Evolutionary conservation across 2,113 vertebrate genomes (phyloP).

Genomic region (Anas platyrhynchos): DNA sequence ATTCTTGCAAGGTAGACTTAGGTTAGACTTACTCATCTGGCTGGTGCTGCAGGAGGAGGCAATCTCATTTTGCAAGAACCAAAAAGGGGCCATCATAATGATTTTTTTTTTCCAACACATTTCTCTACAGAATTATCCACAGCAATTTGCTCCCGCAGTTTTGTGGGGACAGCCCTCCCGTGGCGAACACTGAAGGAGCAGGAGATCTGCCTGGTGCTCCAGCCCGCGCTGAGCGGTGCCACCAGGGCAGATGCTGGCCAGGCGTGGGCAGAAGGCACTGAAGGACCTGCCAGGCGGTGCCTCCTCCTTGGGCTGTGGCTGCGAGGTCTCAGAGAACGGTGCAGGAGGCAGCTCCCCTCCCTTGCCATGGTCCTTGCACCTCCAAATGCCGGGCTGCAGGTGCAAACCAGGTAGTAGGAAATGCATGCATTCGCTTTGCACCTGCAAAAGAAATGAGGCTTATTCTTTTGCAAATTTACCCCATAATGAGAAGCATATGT

Average conservation of each 20-base stretch:
- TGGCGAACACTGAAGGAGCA: too few relatives aligned
- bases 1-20: background rate
- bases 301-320: background rate
- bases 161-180: too few relatives aligned
- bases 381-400: background rate
- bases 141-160: background rate
- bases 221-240: fast-evolving
- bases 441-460: conserved; percentile 27
- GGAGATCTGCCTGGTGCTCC: too few relatives aligned
- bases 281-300: too few relatives aligned
- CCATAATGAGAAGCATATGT: conserved; percentile 66
- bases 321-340: background rate
- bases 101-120: fast-evolving
- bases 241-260: background rate
- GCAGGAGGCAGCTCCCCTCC: background rate
- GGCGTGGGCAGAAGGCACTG: background rate
- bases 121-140: background rate
- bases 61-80: fast-evolving
- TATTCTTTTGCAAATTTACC: background rate
- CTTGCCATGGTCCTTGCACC: fast-evolving
- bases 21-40: background rate
- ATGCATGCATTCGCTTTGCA: background rate
- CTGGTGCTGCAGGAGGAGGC: background rate
- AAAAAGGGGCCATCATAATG: fast-evolving
- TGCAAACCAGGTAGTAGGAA: background rate